Conservation (phyloP, 1,140 invertebrate genomes). For the Ostrea denselamellosa region DNA sequence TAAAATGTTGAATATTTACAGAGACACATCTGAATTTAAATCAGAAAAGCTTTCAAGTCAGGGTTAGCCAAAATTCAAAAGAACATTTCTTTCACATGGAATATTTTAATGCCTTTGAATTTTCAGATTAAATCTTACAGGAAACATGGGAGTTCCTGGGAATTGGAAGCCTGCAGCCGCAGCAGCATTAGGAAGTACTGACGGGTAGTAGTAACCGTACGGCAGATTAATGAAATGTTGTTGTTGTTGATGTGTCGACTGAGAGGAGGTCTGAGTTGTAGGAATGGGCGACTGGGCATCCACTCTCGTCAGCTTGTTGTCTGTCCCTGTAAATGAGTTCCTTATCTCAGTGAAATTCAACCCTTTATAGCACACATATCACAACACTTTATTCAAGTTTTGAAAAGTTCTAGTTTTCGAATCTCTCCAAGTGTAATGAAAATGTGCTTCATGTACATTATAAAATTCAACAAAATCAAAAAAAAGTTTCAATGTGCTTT, state of each 20-base stretch:
- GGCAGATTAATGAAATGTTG: constrained; percentile 80
- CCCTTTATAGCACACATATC: neutral
- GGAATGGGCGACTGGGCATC: constrained; percentile 91
- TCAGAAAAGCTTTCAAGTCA: too few species aligned
- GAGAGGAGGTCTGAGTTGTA: constrained; percentile 84
- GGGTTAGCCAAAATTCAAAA: too few species aligned
- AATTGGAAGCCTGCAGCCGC: constrained; percentile 84
- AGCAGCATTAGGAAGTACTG: constrained; percentile 79
- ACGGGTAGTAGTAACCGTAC: constrained; percentile 86
- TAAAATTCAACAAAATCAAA: too few species aligned
- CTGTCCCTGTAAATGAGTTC: constrained; percentile 48
- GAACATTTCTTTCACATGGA: too few species aligned
- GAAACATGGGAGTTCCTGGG: constrained; percentile 81
- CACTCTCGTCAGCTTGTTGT: constrained; percentile 86
- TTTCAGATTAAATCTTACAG: constrained; percentile 66
- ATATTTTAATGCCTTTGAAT: too few species aligned
- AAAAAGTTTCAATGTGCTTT: too few species aligned
- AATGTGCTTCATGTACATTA: too few species aligned
- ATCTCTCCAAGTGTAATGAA: too few species aligned
- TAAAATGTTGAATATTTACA: too few species aligned
- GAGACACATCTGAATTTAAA: too few species aligned
- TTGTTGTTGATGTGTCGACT: constrained; percentile 76
- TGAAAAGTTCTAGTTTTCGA: too few species aligned
- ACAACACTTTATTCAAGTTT: neutral
- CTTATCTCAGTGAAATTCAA: neutral